Evolutionary conservation across 2,888 invertebrate species (phyloP), one percentile per base, ranked within the genome.

Genomic region (Helicoverpa assulta): DNA sequence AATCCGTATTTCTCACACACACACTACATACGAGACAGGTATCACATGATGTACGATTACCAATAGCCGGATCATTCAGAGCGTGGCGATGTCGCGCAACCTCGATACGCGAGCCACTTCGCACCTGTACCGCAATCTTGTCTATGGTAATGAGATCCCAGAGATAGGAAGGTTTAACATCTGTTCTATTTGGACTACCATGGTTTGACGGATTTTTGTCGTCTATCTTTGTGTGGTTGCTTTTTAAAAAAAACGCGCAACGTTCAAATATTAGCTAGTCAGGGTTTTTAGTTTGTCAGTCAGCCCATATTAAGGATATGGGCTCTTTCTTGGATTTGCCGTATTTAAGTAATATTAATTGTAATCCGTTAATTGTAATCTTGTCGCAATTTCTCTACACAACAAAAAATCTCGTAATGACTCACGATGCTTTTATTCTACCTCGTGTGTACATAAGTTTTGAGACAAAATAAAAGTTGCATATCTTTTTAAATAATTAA

Each of bases 1-100:
- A 5, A n/a, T n/a, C n/a, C 47, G 5, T 2, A 4, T 47, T 43
- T 51, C 56, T 18, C 33, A 12, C 26, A 43, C 16, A 14, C 37
- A 19, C 40, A 40, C 4, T 10, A 55, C 37, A 56, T 50, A 50
- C 55, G 58, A 59, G 43, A 51, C 19, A 50, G 21, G 61, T 78
- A 79, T 75, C 69, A 74, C 43, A 71, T 71, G 51, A 40, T 67
- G 59, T 67, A 64, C 83, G 84, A 83, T 86, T 85, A 80, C 82
- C 76, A 81, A 83, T 82, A 81, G 68, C 33, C 26, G 52, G 19
- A 75, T 72, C 78, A 91, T 90, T 89, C 82, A 91, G 92, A 92
- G 88, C 91, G 86, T 88, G 81, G 82, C 89, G 70, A 62, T 82
- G 87, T 89, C 86, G 80, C 83, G 82, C 81, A 85, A 82, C 89